Conservation (phyloP, 1,140 invertebrate species). For the Vanessa atalanta region DNA sequence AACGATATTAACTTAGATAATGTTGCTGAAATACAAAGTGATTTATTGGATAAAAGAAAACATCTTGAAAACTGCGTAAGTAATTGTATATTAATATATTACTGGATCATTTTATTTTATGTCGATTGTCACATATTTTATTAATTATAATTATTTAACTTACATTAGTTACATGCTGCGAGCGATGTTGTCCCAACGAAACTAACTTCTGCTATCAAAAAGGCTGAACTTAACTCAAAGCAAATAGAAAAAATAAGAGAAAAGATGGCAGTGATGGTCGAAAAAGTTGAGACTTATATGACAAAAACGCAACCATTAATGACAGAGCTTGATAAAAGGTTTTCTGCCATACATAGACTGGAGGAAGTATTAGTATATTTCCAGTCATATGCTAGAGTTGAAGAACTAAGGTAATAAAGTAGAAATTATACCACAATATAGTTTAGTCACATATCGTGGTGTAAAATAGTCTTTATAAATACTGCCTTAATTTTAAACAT, state of each 20-base stretch:
- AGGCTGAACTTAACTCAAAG: slow-evolving; percentile 66
- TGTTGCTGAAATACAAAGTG: slow-evolving; percentile 55
- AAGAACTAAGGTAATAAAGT: slow-evolving; percentile 67
- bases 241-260: slow-evolving; percentile 67
- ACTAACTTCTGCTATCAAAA: slow-evolving; percentile 65
- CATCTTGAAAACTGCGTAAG: slow-evolving; percentile 60
- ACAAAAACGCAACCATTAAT: slow-evolving; percentile 61
- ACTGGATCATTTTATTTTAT: not conserved
- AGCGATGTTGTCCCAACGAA: slow-evolving; percentile 72
- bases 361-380: slow-evolving; percentile 71
- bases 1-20: slow-evolving; percentile 58
- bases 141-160: not conserved
- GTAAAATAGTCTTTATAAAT: no score
- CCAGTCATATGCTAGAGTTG: slow-evolving; percentile 73
- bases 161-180: slow-evolving; percentile 61
- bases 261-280: slow-evolving; percentile 54
- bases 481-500: no score
- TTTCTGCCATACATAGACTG: slow-evolving; percentile 65
- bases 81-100: slow-evolving; percentile 18
- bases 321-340: slow-evolving; percentile 63
- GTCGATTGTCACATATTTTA: not conserved
- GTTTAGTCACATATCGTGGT: not conserved
- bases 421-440: not conserved
- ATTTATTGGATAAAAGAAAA: slow-evolving; percentile 50
- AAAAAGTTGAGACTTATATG: slow-evolving; percentile 64